A percentile compares a stretch with the other conserved stretches of the same genome.
Evolutionary conservation across 2,113 vertebrate species (phyloP).

Genomic region (Zosterops hypoxanthus): DNA sequence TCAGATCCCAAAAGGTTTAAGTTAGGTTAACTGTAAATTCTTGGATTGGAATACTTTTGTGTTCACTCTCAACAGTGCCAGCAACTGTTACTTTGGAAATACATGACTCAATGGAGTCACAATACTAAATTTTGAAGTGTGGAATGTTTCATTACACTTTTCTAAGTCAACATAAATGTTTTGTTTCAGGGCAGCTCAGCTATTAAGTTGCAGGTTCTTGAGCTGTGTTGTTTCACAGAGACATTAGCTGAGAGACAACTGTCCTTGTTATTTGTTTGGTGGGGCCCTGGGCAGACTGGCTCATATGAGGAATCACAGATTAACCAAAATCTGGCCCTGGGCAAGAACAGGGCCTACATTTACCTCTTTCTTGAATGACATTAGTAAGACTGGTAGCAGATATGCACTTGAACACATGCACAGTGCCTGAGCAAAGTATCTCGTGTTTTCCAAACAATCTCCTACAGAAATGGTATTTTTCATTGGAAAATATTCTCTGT

Average conservation of each 20-base stretch:
- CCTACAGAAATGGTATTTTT: background rate
- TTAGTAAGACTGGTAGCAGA: background rate
- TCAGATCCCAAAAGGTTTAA: background rate
- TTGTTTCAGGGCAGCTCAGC: background rate
- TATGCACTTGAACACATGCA: background rate
- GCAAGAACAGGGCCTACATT: background rate
- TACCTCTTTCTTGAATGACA: background rate
- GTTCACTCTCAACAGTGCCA: background rate
- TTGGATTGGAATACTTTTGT: background rate
- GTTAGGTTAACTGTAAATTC: background rate
- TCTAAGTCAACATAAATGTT: background rate
- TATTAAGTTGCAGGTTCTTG: no score
- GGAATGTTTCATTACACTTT: background rate
- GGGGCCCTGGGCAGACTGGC: background rate
- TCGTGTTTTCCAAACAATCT: background rate
- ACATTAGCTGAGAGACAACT: background rate
- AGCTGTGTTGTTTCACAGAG: background rate
- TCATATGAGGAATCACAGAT: background rate
- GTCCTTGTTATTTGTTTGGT: background rate
- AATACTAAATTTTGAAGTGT: background rate
- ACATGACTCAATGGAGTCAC: background rate
- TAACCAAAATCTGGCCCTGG: background rate
- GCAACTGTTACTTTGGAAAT: background rate
- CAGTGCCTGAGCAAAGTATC: background rate
- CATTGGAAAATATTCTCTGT: background rate